Conservation (phyloP, 2,888 invertebrate species). For the Mythimna vitellina region DNA sequence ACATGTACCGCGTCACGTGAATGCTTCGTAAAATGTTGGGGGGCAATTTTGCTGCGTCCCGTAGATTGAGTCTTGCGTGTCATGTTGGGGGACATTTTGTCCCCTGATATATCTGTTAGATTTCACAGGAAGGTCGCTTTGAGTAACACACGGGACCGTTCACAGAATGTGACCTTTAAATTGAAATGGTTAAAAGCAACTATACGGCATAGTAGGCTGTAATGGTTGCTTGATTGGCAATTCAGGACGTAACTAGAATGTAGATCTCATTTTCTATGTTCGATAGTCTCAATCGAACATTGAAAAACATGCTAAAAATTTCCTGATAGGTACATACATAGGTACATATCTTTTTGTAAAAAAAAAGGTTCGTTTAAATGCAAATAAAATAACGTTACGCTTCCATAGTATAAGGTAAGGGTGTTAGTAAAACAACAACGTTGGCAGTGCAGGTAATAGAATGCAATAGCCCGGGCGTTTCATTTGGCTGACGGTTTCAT, state of each 20-base stretch:
- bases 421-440: conserved; percentile 30
- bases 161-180: too few species aligned
- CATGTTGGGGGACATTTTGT: too few species aligned
- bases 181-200: conserved; percentile 3
- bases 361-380: conserved; percentile 5
- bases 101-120: too few species aligned
- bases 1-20: too few species aligned
- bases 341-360: not conserved
- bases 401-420: not conserved
- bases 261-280: too few species aligned
- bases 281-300: not conserved
- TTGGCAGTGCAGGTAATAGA: conserved; percentile 51
- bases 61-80: too few species aligned
- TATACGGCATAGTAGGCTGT: not conserved
- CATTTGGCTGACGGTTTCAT: conserved; percentile 37
- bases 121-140: too few species aligned
- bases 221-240: not conserved
- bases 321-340: too few species aligned
- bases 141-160: too few species aligned
- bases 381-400: conserved; percentile 19
- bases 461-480: conserved; percentile 33
- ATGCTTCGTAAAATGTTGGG: too few species aligned
- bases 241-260: not conserved
- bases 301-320: not conserved
- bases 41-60: too few species aligned